Base-by-base conservation (phyloP, 2,888 invertebrate species). In the Nymphalis urticae region DNA sequence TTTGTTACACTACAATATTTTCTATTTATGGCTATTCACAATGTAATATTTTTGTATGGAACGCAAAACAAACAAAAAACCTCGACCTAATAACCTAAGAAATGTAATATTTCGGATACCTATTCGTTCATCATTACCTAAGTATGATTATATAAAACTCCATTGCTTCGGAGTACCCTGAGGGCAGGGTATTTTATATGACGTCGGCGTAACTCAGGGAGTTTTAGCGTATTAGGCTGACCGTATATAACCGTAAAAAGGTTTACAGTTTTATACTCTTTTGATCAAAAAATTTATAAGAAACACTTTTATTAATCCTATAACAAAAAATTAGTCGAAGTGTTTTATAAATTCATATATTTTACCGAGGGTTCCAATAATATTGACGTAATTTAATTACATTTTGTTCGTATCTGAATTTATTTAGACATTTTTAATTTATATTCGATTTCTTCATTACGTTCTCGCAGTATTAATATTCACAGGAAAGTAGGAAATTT, bases 191-290 rank as follows among this genome's bases (percentile, higher is more conserved):
- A 72, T 69, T 70, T 71, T 73, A 66, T 72, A 71, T 66, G 63
- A 68, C 53, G 73, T 62, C 59, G 61, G 60, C 69, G 69, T 69
- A 70, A 67, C 73, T 66, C 67, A 36, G 71, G 73, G 71, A 75
- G 73, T 73, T 74, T 70, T 66, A 73, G 70, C 71, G 72, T 71
- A 74, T 73, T 73, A 73, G 70, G 70, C 66, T 66, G 65, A 53
- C 56, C 66, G 62, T 67, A 67, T 65, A 75, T 73, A 73, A 74
- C 69, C 73, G 69, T 74, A 73, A 72, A 72, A 74, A 69, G 71
- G 71, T 72, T 74, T 74, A 72, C 68, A 73, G 69, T 72, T 73
- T 70, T 62, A 50, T 64, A 62, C 56, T 53, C 64, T 60, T 36
- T 48, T 47, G 58, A 54, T 64, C 24, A 48, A 63, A 62, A 62